phyloP scores from a whole-genome alignment of 2,797 vertebrate genomes.

The Alfaro cultratus region DNA sequence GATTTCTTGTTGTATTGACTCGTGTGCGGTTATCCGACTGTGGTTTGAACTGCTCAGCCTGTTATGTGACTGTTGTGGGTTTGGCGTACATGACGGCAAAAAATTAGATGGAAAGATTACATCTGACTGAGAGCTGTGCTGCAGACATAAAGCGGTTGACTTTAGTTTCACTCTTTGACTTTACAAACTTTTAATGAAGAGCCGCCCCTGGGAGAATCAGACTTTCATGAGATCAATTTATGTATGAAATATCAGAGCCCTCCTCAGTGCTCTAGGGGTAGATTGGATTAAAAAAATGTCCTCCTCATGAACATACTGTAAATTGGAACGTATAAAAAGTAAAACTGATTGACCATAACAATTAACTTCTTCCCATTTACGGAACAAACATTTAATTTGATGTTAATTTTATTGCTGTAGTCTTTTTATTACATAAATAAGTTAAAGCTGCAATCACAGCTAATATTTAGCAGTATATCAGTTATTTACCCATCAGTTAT shows the following conservation, averaged over 20 bases:
- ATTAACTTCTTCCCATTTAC: background rate
- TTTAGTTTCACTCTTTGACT: constrained; percentile 49
- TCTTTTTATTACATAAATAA: background rate
- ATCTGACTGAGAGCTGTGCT: constrained; percentile 6
- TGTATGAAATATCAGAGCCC: constrained; percentile 42
- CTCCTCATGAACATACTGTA: background rate
- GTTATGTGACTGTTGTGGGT: background rate
- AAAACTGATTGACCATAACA: background rate
- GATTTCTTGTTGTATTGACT: background rate
- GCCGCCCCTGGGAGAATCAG: constrained; percentile 26
- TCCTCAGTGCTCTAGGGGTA: background rate
- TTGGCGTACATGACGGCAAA: background rate
- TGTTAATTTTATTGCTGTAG: background rate
- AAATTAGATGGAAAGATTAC: background rate
- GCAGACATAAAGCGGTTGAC: constrained; percentile 13
- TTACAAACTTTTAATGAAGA: constrained; percentile 61
- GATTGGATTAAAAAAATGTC: background rate
- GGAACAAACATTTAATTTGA: background rate
- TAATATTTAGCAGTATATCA: background rate
- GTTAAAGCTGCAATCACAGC: background rate
- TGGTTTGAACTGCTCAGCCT: background rate
- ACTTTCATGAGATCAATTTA: constrained; percentile 41
- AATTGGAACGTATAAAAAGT: background rate
- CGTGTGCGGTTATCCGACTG: background rate
- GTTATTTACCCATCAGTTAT: background rate